Evolutionary conservation across 1,140 invertebrate genomes (phyloP).

Genomic region (Ptiloglossa arizonensis): DNA sequence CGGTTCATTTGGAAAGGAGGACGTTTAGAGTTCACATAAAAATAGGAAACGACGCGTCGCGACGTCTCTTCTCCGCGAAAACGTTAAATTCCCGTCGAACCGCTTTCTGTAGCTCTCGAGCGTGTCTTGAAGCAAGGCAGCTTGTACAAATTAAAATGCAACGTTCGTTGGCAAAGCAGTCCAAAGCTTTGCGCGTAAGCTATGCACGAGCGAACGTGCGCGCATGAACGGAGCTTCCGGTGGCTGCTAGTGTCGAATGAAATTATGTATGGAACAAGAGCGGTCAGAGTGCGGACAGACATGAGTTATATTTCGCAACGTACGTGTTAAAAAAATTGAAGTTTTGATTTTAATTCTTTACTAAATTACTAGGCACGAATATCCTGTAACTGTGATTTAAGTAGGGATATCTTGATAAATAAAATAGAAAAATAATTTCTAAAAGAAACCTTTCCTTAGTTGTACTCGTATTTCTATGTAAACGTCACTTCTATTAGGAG

Average conservation of each 20-base stretch:
- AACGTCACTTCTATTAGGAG: no score
- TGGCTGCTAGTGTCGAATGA: not conserved
- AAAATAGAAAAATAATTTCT: no score
- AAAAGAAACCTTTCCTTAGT: no score
- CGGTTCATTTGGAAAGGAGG: not conserved
- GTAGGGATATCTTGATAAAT: no score
- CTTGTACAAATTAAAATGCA: constrained; percentile 43
- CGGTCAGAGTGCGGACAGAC: no score
- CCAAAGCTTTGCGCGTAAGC: constrained; percentile 16
- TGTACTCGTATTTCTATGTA: no score
- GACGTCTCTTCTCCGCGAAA: not conserved
- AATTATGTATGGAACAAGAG: constrained; percentile 22
- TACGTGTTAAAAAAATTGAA: not conserved
- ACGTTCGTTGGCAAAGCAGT: constrained; percentile 21
- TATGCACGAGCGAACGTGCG: not conserved
- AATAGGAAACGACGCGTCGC: not conserved
- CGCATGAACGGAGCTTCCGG: not conserved
- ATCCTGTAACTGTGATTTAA: no score
- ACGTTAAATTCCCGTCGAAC: constrained; percentile 22
- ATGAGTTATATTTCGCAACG: not conserved
- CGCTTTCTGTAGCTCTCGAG: not conserved
- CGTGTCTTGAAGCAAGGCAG: not conserved
- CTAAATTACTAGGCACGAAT: no score
- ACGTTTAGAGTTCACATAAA: not conserved
- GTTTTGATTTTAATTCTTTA: not conserved